These are phyloP conservation scores for Cuniculus paca DNA, from an alignment of 2,797 vertebrate genomes.

Conservation along the genomic window DNA sequence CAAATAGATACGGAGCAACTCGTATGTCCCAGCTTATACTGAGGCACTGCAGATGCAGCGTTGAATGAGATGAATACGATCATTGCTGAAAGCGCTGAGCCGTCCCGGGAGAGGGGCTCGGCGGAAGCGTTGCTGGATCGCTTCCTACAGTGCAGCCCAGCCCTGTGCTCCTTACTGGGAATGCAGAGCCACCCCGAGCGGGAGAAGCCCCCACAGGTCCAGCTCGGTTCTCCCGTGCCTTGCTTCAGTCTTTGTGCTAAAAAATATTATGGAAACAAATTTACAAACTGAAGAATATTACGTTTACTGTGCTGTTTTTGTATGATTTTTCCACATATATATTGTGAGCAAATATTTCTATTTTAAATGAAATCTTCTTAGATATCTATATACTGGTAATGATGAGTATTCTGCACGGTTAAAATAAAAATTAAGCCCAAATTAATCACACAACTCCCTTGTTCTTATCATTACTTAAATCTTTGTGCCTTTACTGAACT, in stretches of 20 bases:
- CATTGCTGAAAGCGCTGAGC: neutral
- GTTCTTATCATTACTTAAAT: neutral
- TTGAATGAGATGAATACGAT: neutral
- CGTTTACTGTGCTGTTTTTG: neutral
- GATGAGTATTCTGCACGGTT: neutral
- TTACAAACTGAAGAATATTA: too few relatives aligned
- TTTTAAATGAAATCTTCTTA: neutral
- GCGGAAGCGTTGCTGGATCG: rapidly evolving
- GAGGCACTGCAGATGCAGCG: neutral
- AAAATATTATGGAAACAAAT: neutral
- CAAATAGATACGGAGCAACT: neutral
- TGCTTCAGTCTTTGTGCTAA: neutral
- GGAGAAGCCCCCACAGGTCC: rapidly evolving
- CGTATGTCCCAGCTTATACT: neutral
- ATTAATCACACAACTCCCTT: neutral
- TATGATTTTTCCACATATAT: neutral
- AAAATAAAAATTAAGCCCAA: neutral
- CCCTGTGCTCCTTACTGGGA: rapidly evolving
- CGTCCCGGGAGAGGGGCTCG: too few relatives aligned
- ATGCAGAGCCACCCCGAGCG: rapidly evolving
- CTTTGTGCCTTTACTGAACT: neutral
- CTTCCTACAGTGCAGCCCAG: rapidly evolving
- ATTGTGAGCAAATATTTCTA: neutral
- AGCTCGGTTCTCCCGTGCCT: too few relatives aligned
- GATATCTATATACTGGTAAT: neutral